Base-by-base conservation (phyloP, 2,113 vertebrate genomes). In the Butorides virescens region DNA sequence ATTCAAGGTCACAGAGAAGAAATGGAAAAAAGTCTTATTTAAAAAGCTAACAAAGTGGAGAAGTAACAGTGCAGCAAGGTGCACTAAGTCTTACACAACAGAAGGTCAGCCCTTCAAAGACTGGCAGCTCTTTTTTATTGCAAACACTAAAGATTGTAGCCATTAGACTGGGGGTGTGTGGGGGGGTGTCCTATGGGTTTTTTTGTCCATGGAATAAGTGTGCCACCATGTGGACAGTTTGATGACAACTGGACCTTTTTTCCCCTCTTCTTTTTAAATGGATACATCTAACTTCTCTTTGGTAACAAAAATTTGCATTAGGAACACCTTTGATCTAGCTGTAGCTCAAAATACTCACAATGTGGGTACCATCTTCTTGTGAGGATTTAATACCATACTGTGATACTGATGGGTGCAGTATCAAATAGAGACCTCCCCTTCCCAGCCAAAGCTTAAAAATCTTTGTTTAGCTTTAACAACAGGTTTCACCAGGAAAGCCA, bases 191-290 rank as follows among this genome's bases (percentile, higher is more conserved):
- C 18, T 18, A 18, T 4, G 7, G 25, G 2, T 1, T 11, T 75
- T 85, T 94, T 44, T 71, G 75, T 42, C 74, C 80, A 39, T 76
- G 92, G 95, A 73, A 18, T 90, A 90, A 89, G 87, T 83, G 47
- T 93, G 96, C 98, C 98, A 98, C 92, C 98, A 61, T 78, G 97
- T 97, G 98, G 98, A 86, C 93, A 95, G 5, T 7, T 70, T 55
- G 65, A 86, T 62, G 56, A 85, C 37, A 47, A 95, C 13, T 22
- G 1, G 6, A 56, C 7, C 1, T 5, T 76, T 55, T 46, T 30
- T 4, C 53, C 9, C 8, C 5, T n/a, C 50, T 49, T 59, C 13
- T 75, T 76, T 90, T 90, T 19, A 79, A n/a, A 53, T 21, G 5
- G 25, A 37, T 36, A 17, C 17, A 58, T 63, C 52, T 53, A 52